Evolutionary conservation across 2,797 vertebrate species (phyloP).

Genomic region (Pachyuromys duprasi): DNA sequence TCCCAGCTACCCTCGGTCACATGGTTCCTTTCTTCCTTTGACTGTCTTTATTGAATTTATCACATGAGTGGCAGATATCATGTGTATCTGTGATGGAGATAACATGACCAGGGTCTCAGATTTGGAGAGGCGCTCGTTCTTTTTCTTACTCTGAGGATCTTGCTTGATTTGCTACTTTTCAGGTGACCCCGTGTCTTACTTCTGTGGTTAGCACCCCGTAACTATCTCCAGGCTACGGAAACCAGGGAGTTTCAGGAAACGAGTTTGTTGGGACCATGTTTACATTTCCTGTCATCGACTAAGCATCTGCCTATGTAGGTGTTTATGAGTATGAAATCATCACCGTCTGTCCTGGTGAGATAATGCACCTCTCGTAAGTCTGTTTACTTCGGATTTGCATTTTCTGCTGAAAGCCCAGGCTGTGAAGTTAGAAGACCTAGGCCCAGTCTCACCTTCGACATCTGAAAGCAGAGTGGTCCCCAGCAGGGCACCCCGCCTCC

Average conservation of each 20-base stretch:
- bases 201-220: background rate
- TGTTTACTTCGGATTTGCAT: background rate
- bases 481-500: background rate
- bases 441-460: background rate
- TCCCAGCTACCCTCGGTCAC: background rate
- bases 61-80: background rate
- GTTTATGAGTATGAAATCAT: background rate
- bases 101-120: background rate
- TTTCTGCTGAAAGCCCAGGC: constrained; percentile 2
- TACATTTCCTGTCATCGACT: background rate
- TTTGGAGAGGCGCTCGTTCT: background rate
- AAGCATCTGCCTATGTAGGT: constrained; percentile 34
- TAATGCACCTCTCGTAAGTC: background rate
- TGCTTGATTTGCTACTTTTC: background rate
- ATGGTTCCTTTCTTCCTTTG: background rate
- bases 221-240: background rate
- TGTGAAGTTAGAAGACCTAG: background rate
- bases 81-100: background rate
- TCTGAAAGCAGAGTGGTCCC: background rate
- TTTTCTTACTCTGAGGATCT: constrained; percentile 24
- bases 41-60: background rate
- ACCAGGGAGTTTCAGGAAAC: constrained; percentile 14
- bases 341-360: background rate
- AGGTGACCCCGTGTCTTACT: background rate
- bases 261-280: background rate